These are phyloP conservation scores for Pandemis heparana DNA, from an alignment of 2,888 invertebrate genomes.

Conservation along the genomic window DNA sequence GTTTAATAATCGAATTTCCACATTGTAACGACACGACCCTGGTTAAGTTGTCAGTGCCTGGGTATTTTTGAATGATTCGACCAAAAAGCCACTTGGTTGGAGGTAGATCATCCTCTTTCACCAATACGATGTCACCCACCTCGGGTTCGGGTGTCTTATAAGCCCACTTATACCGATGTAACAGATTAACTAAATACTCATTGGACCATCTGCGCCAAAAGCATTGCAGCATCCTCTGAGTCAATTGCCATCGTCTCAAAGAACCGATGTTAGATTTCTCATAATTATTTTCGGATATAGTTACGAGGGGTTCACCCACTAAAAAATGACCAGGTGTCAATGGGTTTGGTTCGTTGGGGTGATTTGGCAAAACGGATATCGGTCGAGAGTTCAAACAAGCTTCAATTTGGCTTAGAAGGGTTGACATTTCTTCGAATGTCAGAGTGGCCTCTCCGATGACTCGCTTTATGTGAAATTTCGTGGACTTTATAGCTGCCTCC, in stretches of 20 bases:
- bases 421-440: neutral
- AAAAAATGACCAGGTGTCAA: neutral
- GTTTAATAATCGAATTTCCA: neutral
- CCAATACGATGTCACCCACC: neutral
- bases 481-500: neutral
- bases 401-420: neutral
- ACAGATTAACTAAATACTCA: neutral
- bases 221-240: neutral
- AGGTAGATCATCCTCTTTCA: neutral
- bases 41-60: neutral
- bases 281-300: neutral
- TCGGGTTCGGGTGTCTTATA: neutral
- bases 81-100: neutral
- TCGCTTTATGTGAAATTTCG: neutral
- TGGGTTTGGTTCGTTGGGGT: neutral
- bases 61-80: neutral
- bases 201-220: neutral
- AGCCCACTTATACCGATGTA: neutral
- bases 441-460: neutral
- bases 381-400: neutral
- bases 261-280: neutral
- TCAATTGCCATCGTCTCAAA: neutral
- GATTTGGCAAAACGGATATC: neutral
- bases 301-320: neutral
- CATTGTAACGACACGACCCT: neutral